Evolutionary conservation across 2,888 invertebrate species (phyloP), one percentile per base, ranked within the genome.

Genomic region (Uloborus plumipes): DNA sequence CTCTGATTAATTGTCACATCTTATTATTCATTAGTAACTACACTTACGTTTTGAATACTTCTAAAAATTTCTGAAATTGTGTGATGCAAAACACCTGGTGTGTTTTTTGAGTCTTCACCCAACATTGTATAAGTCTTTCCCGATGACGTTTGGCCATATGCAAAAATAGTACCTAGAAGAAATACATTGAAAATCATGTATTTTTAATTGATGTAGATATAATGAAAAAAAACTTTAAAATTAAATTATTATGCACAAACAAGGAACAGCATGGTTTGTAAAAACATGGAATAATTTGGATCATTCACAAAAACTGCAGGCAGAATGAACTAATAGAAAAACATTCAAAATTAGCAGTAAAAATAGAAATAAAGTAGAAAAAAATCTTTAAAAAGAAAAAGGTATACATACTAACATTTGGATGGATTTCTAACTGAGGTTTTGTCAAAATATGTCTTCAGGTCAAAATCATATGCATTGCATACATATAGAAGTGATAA

Each of bases 81-180:
- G 53, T 93, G 88, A 0, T 92, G 92, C 87, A 96, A 93, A 13
- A 97, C 92, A 0, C 97, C 97, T 0, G 92, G 93, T 55, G 93
- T 92, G 0, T 89, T 87, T 0, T 91, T 89, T 50, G 91, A 91
- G 0, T 96, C 96, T 88, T 91, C 92, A 0, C 97, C 97, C 88
- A 94, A 92, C 93, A 95, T 94, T 0, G 95, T 95, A 87, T 93
- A 93, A 0, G 95, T 95, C 89, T 95, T 95, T 0, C 90, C 97
- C 0, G 95, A 95, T 0, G 95, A 94, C 6, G 96, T 96, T 89
- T 96, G 96, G 11, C 96, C 96, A 88, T 97, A 97, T 0, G 96
- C 95, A 90, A 97, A 95, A 85, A 97, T 93, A 0, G 96, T 96
- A 1, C 95, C 95, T 89, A 83, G n/a, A 85, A 84, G 71, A 65